Base-by-base conservation (phyloP, 23 tunicate species). In the Halocynthia roretzi region DNA sequence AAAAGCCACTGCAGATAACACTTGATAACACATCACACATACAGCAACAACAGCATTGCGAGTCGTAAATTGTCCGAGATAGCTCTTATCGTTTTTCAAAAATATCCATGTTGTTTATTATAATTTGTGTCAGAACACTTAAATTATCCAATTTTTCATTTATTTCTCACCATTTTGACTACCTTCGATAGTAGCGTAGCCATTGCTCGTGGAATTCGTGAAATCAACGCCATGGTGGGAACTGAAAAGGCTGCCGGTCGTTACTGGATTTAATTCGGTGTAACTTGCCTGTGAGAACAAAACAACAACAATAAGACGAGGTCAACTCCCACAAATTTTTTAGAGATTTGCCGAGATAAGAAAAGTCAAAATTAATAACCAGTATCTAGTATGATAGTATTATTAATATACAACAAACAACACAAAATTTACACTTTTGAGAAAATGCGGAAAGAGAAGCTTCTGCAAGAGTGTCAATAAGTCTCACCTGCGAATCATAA, bases 241-340 rank as follows among this genome's bases (percentile, higher is more conserved):
- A 18, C 20, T 54, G 31, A 18, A 74, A 17, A 74, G 11, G 8
- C 64, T 50, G 15, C 78, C 78, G 8, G 78, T 50, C 8, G 78
- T 74, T 21, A 74, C 78, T 8, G 78, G 78, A 56, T 53, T 74
- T 18, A 74, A 18, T 54, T 74, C 78, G 8, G 78, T 74, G 62
- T 74, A 74, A 64, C 78, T 74, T 21, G 78, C 22, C 78, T 74
- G 31, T 20, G 51, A 0, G 12, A 20, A 50, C 10, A 71, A 50
- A 74, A 54, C 55, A 50, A 53, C 56, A 14, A 70, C 48, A 20
- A 5, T 65, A 5, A 65, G 10, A 20, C 31, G 5, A 10, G 19
- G 15, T 58, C 63, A 58, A 58, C 44, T 31, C 44, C 44, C 44
- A 31, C 44, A 31, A 31, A 0, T 31, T 31, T 31, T 31, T 31